Evolutionary conservation across 2,797 vertebrate genomes (phyloP).

Genomic region (Neoniphon sammara): DNA sequence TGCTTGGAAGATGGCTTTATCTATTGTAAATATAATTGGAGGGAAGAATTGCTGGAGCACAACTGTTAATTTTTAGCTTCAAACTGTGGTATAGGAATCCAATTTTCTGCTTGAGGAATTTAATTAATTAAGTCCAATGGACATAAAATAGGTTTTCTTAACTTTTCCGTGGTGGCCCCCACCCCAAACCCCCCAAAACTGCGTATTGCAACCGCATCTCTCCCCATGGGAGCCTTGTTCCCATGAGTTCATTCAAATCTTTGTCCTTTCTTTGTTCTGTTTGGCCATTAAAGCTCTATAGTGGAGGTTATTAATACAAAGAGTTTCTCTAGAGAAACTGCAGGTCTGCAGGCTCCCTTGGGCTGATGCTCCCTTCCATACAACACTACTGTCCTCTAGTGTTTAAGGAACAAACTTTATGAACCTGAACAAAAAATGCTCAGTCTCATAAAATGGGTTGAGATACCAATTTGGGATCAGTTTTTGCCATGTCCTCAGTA

Average conservation of each 20-base stretch:
- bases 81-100: constrained; percentile 38
- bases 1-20: constrained; percentile 23
- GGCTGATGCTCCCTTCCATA: constrained; percentile 3
- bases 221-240: background rate
- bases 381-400: constrained; percentile 74
- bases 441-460: background rate
- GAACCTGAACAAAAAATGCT: too few relatives aligned
- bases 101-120: constrained; percentile 53
- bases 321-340: constrained; percentile 9
- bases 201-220: background rate
- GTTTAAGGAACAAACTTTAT: constrained; percentile 18
- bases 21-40: constrained; percentile 38
- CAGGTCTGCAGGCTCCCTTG: background rate
- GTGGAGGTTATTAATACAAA: constrained; percentile 4
- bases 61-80: constrained; percentile 42
- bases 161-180: constrained; percentile 15
- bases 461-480: constrained; percentile 27
- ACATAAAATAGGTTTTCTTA: constrained; percentile 46
- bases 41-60: constrained; percentile 24
- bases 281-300: background rate
- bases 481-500: background rate
- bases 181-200: constrained; percentile 21
- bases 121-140: constrained; percentile 52
- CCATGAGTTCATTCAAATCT: background rate
- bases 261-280: constrained; percentile 14